Conservation (phyloP, 2,113 vertebrate species). For the Athene cunicularia region DNA sequence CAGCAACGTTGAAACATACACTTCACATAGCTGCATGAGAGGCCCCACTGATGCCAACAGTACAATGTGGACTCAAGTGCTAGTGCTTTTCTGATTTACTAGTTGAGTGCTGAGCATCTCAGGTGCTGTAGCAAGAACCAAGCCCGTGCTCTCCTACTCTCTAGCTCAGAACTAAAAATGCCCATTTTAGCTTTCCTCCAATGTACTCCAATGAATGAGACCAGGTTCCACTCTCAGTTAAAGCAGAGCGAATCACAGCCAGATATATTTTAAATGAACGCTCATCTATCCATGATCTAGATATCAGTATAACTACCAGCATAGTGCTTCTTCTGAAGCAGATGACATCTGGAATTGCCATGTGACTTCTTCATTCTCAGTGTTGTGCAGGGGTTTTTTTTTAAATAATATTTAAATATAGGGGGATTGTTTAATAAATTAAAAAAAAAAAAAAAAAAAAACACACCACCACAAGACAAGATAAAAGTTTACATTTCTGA, state of each 20-base stretch:
- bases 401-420: not conserved
- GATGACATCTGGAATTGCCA: not conserved
- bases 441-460: not conserved
- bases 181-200: not conserved
- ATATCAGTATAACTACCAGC: not conserved
- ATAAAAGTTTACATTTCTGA: not conserved
- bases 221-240: not conserved
- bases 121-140: not conserved
- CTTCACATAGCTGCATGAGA: not conserved
- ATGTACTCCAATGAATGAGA: not conserved
- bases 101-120: not conserved
- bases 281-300: not conserved
- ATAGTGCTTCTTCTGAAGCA: not conserved
- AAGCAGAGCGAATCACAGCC: not conserved
- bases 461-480: not conserved
- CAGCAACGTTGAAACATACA: not conserved
- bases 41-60: not conserved
- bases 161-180: not conserved
- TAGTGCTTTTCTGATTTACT: not conserved
- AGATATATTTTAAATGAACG: not conserved
- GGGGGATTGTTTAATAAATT: not conserved
- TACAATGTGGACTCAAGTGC: accelerated
- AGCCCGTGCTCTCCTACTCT: not conserved
- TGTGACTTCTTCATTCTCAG: not conserved
- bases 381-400: not conserved